Evolutionary conservation across 2,888 invertebrate species (phyloP), one percentile per base, ranked within the genome.

Genomic region (Phasia obesa): DNA sequence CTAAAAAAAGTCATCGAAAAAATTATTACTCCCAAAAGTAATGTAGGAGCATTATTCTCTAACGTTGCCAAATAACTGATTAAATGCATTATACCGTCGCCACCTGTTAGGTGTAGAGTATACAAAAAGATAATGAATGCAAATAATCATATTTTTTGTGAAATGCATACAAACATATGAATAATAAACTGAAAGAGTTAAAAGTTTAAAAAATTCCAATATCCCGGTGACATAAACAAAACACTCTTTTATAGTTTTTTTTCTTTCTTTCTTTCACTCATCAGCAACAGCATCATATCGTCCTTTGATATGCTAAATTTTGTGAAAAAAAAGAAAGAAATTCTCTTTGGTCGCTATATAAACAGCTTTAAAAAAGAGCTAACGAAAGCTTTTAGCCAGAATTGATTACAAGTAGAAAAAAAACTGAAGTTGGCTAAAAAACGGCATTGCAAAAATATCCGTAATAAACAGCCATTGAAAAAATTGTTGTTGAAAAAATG

Each of bases 271-370:
- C 3, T 44, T 17, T 7, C 31, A 31, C 17, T 51, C n/a, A 21
- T 42, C 17, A 27, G 53, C 69, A 38, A 38, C 67, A 49, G 19
- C 42, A 76, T 67, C 31, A 69, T 31, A 27, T 1, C 51, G 42
- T 53, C 65, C 78, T 79, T 79, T 79, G 78, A 79, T 65, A 79
- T 79, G 78, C 27, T 51, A 79, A 79, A 79, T 67, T 65, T 64
- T 57, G 38, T 25, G 44, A 21, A n/a, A 11, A 69, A 25, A 44
- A 35, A 15, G n/a, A 21, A 23, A 25, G 17, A 35, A 49, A 49
- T 57, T 62, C 21, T 4, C 62, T 53, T 4, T 74, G 25, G 27
- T 25, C 51, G 27, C 17, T 75, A 59, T 67, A 35, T 35, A 25
- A 42, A 13, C 7, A 13, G 27, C 73, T 64, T 35, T 13, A 64